phyloP scores from a whole-genome alignment of 1,140 invertebrate genomes.

The Dreissena rostriformis region DNA sequence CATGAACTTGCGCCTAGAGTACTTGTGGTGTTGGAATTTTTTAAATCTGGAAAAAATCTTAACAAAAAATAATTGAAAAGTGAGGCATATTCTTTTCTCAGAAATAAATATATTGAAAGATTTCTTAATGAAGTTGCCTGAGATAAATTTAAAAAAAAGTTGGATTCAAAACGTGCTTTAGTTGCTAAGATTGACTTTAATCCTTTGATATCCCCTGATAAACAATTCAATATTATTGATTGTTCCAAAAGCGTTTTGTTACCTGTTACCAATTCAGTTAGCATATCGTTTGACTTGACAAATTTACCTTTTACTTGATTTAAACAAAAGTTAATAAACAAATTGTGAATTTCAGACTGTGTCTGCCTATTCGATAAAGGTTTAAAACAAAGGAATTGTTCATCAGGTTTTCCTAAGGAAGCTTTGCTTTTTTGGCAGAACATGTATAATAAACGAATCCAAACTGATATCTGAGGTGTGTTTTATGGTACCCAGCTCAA shows the following conservation, averaged over 20 bases:
- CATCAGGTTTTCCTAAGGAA: neutral
- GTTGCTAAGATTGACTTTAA: neutral
- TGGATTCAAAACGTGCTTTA: neutral
- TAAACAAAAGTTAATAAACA: neutral
- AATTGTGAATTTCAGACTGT: neutral
- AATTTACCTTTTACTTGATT: neutral
- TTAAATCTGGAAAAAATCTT: too few relatives aligned
- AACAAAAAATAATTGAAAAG: conserved; percentile 1
- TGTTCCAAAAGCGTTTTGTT: neutral
- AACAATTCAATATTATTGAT: neutral
- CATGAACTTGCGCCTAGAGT: too few relatives aligned
- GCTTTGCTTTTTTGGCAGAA: neutral
- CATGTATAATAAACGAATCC: neutral
- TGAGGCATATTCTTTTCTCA: neutral
- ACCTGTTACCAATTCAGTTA: neutral
- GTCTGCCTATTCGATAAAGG: neutral
- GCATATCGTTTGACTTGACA: neutral
- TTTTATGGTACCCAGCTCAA: neutral
- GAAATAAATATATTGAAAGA: neutral
- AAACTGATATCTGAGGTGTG: neutral
- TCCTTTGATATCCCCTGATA: neutral
- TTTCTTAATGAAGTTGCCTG: conserved; percentile 3
- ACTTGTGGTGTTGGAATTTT: too few relatives aligned
- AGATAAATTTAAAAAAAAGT: neutral
- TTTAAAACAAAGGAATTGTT: too few relatives aligned